Evolutionary conservation across 2,888 invertebrate species (phyloP).

Genomic region (Palloptera scutellata): DNA sequence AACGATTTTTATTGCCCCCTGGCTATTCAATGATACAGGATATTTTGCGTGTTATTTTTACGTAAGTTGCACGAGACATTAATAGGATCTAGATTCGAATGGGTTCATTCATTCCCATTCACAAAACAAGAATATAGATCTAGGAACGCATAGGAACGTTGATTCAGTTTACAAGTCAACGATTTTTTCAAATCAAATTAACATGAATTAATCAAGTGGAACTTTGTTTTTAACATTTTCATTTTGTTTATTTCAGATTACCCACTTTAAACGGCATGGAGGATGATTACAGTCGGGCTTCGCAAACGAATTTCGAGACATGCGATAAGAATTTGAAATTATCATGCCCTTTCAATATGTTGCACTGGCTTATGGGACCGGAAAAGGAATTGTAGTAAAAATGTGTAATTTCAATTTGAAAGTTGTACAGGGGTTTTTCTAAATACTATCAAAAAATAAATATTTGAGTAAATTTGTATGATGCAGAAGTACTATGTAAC

Average conservation of each 20-base stretch:
- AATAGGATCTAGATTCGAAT: not conserved
- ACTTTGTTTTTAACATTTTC: too few relatives aligned
- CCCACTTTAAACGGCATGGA: constrained; percentile 53
- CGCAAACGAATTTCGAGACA: constrained; percentile 46
- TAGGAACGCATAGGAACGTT: too few relatives aligned
- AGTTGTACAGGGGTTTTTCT: constrained; percentile 1
- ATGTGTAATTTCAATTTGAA: not conserved
- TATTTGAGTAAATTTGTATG: not conserved
- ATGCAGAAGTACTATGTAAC: too few relatives aligned
- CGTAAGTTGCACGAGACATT: constrained; percentile 65
- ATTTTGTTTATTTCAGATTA: constrained; percentile 44
- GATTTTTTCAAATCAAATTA: too few relatives aligned
- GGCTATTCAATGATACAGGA: constrained; percentile 76
- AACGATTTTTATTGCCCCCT: constrained; percentile 68
- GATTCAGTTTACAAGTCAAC: too few relatives aligned
- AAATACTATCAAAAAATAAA: not conserved
- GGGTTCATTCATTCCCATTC: not conserved
- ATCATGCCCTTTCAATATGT: constrained; percentile 51
- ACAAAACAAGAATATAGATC: too few relatives aligned
- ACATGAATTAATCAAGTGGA: too few relatives aligned
- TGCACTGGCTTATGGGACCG: constrained; percentile 46
- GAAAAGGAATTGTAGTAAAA: constrained; percentile 20
- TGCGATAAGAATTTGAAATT: constrained; percentile 47
- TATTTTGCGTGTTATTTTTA: constrained; percentile 71
- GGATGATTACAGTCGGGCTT: constrained; percentile 57